Evolutionary conservation across 2,113 vertebrate species (phyloP).

Genomic region (Mormyrus iriodes): DNA sequence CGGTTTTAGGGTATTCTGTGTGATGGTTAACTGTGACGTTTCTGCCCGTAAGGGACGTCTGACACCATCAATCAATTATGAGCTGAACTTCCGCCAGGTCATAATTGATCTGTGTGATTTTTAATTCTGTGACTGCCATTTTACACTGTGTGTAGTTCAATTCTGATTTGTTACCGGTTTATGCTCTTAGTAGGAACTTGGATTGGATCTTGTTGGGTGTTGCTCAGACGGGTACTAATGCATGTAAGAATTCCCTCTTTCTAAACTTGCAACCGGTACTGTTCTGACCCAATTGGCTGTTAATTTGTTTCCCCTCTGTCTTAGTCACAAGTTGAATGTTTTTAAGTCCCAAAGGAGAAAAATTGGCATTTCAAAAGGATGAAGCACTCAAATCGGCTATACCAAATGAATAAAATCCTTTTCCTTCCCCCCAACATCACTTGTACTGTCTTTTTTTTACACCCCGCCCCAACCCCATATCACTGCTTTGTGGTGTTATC

Average conservation of each 20-base stretch:
- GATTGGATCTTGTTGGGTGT: background rate
- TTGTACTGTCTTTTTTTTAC: constrained; percentile 29
- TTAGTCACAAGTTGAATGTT: constrained; percentile 44
- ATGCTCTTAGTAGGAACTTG: background rate
- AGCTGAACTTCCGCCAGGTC: constrained; percentile 56
- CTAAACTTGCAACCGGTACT: constrained; percentile 38
- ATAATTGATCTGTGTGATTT: constrained; percentile 26
- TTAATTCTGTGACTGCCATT: constrained; percentile 20
- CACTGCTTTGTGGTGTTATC: background rate
- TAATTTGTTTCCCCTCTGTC: constrained; percentile 51
- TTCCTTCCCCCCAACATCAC: constrained; percentile 44
- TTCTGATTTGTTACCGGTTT: constrained; percentile 9
- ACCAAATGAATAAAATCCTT: constrained; percentile 50
- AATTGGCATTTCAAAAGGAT: background rate
- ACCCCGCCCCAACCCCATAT: background rate
- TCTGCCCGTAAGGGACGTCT: background rate
- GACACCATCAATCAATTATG: constrained; percentile 26
- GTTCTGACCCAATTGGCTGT: constrained; percentile 52
- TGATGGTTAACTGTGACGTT: background rate
- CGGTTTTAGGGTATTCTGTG: background rate
- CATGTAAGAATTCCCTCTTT: constrained; percentile 48
- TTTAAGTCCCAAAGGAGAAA: constrained; percentile 32
- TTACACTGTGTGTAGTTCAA: background rate
- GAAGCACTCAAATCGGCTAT: constrained; percentile 37
- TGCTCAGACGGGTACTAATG: background rate